Evolutionary conservation across 2,888 invertebrate genomes (phyloP).

Genomic region (Sclerodermus sp.): DNA sequence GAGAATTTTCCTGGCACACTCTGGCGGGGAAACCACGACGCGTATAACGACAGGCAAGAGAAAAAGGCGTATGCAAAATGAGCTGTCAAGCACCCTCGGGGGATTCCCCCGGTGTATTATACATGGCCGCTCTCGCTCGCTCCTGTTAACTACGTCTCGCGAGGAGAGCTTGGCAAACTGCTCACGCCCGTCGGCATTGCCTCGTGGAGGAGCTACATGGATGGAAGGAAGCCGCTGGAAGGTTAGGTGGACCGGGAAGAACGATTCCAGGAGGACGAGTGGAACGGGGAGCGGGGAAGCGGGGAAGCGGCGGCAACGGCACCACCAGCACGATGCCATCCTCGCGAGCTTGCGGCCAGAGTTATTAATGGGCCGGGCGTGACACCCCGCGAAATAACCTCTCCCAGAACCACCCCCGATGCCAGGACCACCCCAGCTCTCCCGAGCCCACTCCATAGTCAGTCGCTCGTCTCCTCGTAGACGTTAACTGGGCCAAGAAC

Average conservation of each 20-base stretch:
- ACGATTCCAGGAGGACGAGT: background rate
- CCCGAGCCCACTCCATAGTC: slow-evolving; percentile 7
- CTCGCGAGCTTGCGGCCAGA: slow-evolving; percentile 34
- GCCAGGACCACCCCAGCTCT: slow-evolving; percentile 16
- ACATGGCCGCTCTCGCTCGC: slow-evolving; percentile 37
- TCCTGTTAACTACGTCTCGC: slow-evolving; percentile 47
- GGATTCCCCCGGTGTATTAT: slow-evolving; percentile 48
- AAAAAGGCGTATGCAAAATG: slow-evolving; percentile 47
- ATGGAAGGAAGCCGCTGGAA: background rate
- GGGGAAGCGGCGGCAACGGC: slow-evolving; percentile 8
- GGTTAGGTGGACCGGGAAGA: too few species aligned
- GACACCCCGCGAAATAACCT: slow-evolving; percentile 52
- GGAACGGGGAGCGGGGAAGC: slow-evolving; percentile 5
- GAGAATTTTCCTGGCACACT: too few species aligned
- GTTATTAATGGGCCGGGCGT: slow-evolving; percentile 53
- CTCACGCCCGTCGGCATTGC: slow-evolving; percentile 40
- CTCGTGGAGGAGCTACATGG: slow-evolving; percentile 6
- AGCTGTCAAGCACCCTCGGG: slow-evolving; percentile 47
- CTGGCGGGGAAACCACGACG: too few species aligned
- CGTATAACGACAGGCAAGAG: slow-evolving; percentile 5
- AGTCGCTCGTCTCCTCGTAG: slow-evolving; percentile 35
- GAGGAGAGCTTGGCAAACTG: slow-evolving; percentile 51
- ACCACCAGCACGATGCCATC: slow-evolving; percentile 14
- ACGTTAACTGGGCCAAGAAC: slow-evolving; percentile 45
- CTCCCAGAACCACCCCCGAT: slow-evolving; percentile 23